Evolutionary conservation across 1,140 invertebrate genomes (phyloP), one percentile per base, ranked within the genome.

Genomic region (Pristionchus pacificus): DNA sequence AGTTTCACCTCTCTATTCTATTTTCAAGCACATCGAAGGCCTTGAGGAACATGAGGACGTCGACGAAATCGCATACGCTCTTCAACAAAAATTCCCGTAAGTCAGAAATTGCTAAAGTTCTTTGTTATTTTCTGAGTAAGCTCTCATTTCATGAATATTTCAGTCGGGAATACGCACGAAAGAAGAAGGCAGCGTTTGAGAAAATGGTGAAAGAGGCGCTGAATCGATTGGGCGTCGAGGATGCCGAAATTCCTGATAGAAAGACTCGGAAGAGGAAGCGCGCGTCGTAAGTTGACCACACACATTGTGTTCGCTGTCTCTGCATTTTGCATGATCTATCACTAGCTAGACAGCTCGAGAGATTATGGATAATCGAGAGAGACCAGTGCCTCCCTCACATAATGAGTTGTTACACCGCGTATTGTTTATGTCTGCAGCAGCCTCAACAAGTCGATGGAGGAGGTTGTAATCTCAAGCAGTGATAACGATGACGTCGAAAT

Each of bases 81-180:
- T 74, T 13, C 69, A 74, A 49, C 73, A 74, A 55, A 57, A 71
- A 29, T 65, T 59, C 38, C 73, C 71, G 69, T 74, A 70, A 28
- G 72, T 70, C 57, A 0, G 6, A 31, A 25, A 14, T 32, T 30
- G 29, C 33, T 71, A 15, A 28, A 15, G 24, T 25, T n/a, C 3
- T 67, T 70, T 68, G 14, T 15, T 24, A 33, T 24, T 30, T 32
- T 14, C 32, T 2, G 1, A 55, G 59, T 28, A 14, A 2, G 14
- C 13, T 67, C 10, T 19, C 55, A 67, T 30, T 62, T 65, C 60
- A 30, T 60, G 63, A 49, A 49, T 66, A 60, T 66, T 75, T 55
- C 49, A 59, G 25, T 58, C n/a, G n/a, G n/a, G 58, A 29, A 30
- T 69, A 55, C 65, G 66, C 58, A 31, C 57, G 58, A 60, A 60